phyloP scores from a whole-genome alignment of 2,888 invertebrate genomes.

The Drosophila nigritarsus region DNA sequence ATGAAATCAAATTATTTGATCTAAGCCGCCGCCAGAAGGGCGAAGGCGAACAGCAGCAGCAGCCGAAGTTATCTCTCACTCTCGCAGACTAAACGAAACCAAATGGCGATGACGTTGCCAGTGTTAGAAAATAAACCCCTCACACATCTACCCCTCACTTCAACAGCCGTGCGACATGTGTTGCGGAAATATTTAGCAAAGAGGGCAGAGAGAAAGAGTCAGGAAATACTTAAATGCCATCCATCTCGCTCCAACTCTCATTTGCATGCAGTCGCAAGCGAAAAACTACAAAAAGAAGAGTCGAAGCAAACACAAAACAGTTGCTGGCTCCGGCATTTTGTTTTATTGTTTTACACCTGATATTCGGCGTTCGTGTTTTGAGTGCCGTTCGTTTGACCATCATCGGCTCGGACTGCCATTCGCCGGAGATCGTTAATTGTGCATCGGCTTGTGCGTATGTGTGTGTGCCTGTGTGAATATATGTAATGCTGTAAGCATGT shows the following conservation, averaged over 20 bases:
- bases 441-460: constrained; percentile 3
- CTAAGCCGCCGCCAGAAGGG: constrained; percentile 72
- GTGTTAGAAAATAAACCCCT: constrained; percentile 45
- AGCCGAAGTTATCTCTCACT: constrained; percentile 24
- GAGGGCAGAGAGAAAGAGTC: constrained; percentile 20
- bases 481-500: constrained; percentile 9
- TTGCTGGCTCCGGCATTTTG: constrained; percentile 43
- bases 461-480: constrained; percentile 6
- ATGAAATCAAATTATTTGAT: constrained; percentile 84
- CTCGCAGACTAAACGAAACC: constrained; percentile 80
- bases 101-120: constrained; percentile 65
- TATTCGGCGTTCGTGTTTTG: constrained; percentile 33
- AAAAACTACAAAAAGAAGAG: constrained; percentile 3
- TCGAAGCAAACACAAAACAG: constrained; percentile 20
- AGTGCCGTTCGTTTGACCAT: constrained; percentile 61
- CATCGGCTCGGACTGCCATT: constrained; percentile 68
- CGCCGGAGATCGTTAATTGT: constrained; percentile 68
- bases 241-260: constrained; percentile 44
- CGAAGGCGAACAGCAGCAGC: constrained; percentile 21
- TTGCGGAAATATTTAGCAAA: constrained; percentile 77
- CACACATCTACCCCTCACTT: neutral
- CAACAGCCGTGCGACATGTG: constrained; percentile 70
- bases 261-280: constrained; percentile 51
- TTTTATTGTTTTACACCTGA: constrained; percentile 68
- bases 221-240: constrained; percentile 34